A percentile compares a stretch with the other conserved stretches of the same genome.
phyloP scores from a whole-genome alignment of 37 sponge, comb jelly and placozoan genomes.

The Halisarca cf. caerulea region DNA sequence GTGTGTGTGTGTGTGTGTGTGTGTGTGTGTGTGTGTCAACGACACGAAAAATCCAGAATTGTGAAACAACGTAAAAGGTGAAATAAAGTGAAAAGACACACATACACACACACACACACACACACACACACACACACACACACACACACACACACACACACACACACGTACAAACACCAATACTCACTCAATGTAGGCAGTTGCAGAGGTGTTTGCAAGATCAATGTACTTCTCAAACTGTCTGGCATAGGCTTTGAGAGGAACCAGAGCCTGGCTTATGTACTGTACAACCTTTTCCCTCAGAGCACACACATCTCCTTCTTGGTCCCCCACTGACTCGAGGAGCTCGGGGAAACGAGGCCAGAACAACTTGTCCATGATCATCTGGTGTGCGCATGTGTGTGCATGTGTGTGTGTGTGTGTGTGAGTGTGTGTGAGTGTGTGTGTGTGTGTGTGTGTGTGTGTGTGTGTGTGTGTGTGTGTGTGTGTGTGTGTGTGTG shows the following conservation, averaged over 20 bases:
- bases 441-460: too few species aligned
- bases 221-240: slow-evolving; percentile 77
- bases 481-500: too few species aligned
- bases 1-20: not conserved
- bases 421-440: not conserved
- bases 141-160: not conserved
- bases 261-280: slow-evolving; percentile 78
- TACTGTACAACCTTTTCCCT: slow-evolving; percentile 51
- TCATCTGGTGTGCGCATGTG: too few species aligned
- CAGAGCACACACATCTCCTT: slow-evolving; percentile 75
- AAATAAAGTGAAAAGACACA: too few species aligned
- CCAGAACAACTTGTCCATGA: slow-evolving; percentile 94
- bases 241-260: slow-evolving; percentile 76
- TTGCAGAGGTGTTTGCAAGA: slow-evolving; percentile 74
- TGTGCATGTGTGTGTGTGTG: too few species aligned
- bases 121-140: not conserved
- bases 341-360: slow-evolving; percentile 64
- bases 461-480: too few species aligned
- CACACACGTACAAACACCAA: not conserved
- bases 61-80: too few species aligned
- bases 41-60: too few species aligned
- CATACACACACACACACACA: slow-evolving; percentile 37
- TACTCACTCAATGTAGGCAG: slow-evolving; percentile 73
- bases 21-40: too few species aligned
- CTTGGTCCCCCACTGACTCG: slow-evolving; percentile 92